A percentile compares a stretch with the other conserved stretches of the same genome.
Conservation (phyloP, 2,113 vertebrate genomes). For the Pygoscelis adeliae region DNA sequence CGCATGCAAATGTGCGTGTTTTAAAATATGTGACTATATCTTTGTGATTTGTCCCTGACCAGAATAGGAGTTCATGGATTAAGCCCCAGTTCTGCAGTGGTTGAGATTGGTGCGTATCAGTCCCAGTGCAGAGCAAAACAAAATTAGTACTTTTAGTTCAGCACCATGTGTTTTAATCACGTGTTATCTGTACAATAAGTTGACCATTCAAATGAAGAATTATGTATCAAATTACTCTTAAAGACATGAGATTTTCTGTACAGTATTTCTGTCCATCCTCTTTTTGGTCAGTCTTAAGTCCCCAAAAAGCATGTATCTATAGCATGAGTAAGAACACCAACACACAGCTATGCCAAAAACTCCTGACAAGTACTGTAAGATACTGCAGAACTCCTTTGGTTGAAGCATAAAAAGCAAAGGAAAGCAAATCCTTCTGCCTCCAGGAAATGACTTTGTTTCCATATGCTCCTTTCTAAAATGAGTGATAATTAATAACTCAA, state of each 20-base stretch:
- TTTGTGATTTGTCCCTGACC: background rate
- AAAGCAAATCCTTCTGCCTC: background rate
- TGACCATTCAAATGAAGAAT: background rate
- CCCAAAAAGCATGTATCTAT: fast-evolving
- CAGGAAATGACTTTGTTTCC: background rate
- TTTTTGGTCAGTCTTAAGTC: background rate
- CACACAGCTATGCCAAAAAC: background rate
- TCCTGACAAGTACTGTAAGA: background rate
- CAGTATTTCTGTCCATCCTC: background rate
- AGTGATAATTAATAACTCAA: background rate
- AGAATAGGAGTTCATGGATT: background rate
- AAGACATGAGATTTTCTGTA: background rate
- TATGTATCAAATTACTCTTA: background rate
- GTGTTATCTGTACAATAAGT: background rate
- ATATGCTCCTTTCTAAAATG: background rate
- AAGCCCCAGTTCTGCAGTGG: background rate
- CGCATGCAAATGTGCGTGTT: fast-evolving
- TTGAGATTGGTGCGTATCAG: background rate
- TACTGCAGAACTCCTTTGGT: background rate
- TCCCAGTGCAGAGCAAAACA: background rate
- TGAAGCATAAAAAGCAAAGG: background rate
- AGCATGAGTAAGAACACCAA: background rate
- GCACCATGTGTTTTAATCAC: background rate
- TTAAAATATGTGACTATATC: background rate
- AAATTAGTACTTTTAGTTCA: background rate